phyloP scores from a whole-genome alignment of 2,113 vertebrate genomes.

The Arizona elegans region DNA sequence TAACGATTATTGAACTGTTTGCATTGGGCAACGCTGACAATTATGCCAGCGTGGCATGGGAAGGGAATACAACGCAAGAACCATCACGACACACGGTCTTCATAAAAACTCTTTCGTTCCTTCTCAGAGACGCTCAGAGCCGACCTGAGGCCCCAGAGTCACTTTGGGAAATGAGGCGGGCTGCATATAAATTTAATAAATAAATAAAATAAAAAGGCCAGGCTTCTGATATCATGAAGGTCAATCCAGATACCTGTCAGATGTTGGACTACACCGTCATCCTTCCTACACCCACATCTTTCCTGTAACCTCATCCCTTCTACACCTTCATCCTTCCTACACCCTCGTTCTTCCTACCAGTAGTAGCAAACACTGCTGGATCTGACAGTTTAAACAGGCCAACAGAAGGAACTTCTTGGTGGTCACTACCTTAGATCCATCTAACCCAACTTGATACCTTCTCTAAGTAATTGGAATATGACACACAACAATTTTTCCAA shows the following conservation, averaged over 20 bases:
- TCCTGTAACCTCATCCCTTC: no score
- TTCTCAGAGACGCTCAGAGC: background rate
- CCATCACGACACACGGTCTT: background rate
- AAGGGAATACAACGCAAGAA: background rate
- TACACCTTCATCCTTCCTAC: no score
- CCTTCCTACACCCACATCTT: background rate
- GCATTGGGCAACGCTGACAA: background rate
- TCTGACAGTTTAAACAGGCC: no score
- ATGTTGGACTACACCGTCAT: background rate
- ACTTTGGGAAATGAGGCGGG: no score
- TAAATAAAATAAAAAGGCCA: background rate
- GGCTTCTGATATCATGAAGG: background rate
- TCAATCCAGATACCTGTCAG: background rate
- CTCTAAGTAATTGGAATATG: background rate
- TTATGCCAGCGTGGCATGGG: background rate
- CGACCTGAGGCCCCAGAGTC: no score
- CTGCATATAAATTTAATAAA: no score
- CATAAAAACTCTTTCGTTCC: background rate
- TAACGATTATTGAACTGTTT: slow-evolving; percentile 1
- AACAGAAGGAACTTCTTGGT: background rate
- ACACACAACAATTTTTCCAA: background rate
- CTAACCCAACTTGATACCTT: background rate
- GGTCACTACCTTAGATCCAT: background rate
- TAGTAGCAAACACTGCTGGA: background rate
- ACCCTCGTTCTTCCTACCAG: no score